Conservation (phyloP, 2,797 vertebrate species). For the Gallirallus australis region DNA sequence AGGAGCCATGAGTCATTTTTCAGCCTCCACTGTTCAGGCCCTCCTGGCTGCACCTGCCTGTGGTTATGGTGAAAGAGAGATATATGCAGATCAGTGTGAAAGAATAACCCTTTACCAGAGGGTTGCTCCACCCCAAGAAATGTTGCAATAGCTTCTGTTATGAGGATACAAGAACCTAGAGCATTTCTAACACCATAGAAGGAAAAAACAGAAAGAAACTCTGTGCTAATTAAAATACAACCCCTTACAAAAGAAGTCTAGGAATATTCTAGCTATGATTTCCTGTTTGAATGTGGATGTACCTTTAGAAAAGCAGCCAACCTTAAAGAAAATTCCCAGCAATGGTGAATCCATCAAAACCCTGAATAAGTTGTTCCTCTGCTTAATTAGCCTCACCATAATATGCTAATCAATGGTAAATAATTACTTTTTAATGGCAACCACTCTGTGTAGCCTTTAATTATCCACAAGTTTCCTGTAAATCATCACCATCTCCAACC, state of each 20-base stretch:
- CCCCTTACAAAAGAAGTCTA: not conserved
- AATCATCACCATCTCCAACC: not conserved
- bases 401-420: conserved; percentile 25
- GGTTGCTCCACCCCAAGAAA: not conserved
- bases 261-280: not conserved
- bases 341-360: not conserved
- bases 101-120: not conserved
- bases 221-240: not conserved
- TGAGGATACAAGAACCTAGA: not conserved
- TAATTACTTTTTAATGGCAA: conserved; percentile 7
- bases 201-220: not conserved
- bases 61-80: not conserved
- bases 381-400: conserved; percentile 3
- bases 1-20: not conserved
- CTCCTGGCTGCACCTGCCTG: not conserved
- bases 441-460: not conserved
- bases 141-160: not conserved
- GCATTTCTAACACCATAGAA: not conserved
- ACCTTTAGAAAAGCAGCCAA: not conserved
- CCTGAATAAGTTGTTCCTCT: not conserved
- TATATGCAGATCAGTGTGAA: not conserved
- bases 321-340: not conserved
- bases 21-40: not conserved
- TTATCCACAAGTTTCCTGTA: not conserved
- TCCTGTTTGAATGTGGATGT: not conserved